These are phyloP conservation scores for Cordylochernes scorpioides DNA, from an alignment of 2,888 invertebrate species.

Conservation along the genomic window DNA sequence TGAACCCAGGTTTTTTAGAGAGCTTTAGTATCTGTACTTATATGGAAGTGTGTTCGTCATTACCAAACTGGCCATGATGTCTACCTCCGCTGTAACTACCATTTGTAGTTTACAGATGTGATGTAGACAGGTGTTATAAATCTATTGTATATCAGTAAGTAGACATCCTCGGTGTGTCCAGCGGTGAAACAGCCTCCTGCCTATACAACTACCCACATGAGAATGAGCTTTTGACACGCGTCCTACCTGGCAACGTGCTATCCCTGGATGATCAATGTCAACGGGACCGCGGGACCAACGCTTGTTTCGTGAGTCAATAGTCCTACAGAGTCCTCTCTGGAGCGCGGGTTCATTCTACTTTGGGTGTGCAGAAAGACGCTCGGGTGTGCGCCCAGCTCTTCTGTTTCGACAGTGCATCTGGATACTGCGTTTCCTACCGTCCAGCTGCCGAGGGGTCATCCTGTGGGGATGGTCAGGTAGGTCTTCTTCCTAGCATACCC, in stretches of 20 bases:
- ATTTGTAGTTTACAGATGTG: too few species aligned
- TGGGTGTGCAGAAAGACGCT: conserved; percentile 52
- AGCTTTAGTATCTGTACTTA: too few species aligned
- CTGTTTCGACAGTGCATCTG: conserved; percentile 77
- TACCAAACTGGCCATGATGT: too few species aligned
- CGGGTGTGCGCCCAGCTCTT: conserved; percentile 79
- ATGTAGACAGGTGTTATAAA: too few species aligned
- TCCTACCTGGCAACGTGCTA: conserved; percentile 60
- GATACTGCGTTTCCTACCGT: conserved; percentile 79
- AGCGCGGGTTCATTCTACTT: conserved; percentile 1
- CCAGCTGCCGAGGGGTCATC: conserved; percentile 81
- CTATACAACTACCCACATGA: conserved; percentile 76
- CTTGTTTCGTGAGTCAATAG: conserved; percentile 35
- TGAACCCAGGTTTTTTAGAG: too few species aligned
- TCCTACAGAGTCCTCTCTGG: not conserved
- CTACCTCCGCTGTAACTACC: too few species aligned
- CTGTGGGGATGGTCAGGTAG: conserved; percentile 73
- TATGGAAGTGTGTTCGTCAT: too few species aligned
- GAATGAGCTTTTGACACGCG: conserved; percentile 61
- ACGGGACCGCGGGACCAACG: conserved; percentile 67
- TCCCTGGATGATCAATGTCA: conserved; percentile 75
- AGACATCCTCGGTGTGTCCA: too few species aligned
- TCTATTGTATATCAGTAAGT: too few species aligned
- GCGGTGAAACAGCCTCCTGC: conserved; percentile 79
- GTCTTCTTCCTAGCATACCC: conserved; percentile 4